Evolutionary conservation across 2,113 vertebrate species (phyloP).

Genomic region (Zingel zingel): DNA sequence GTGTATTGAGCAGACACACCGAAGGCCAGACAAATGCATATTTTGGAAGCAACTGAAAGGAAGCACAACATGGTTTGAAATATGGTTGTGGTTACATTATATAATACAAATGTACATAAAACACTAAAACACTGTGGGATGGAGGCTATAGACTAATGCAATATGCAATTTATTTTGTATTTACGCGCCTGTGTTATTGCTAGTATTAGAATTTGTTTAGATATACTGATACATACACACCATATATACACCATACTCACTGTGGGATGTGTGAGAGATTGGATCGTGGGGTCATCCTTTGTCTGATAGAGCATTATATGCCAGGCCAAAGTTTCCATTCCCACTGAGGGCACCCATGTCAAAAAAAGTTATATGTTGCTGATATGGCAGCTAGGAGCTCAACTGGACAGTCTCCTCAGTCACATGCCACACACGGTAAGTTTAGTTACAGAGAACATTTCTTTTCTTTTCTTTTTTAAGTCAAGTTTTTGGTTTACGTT

Average conservation of each 20-base stretch:
- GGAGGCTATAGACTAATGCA: constrained; percentile 7
- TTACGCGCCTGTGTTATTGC: neutral
- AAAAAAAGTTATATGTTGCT: neutral
- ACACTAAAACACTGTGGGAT: constrained; percentile 39
- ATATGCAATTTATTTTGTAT: neutral
- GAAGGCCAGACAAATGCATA: constrained; percentile 70
- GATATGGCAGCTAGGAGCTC: neutral
- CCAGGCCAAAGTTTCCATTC: neutral
- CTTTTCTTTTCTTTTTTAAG: too few relatives aligned
- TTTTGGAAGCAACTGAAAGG: constrained; percentile 67
- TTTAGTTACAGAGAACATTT: neutral
- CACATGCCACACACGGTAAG: neutral
- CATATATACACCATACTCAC: too few relatives aligned
- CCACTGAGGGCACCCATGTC: neutral
- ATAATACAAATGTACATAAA: constrained; percentile 29
- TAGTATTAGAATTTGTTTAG: neutral
- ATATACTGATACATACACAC: neutral
- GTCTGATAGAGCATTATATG: neutral
- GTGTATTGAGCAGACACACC: constrained; percentile 71
- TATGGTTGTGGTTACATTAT: constrained; percentile 52
- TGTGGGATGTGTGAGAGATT: neutral
- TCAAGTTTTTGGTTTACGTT: neutral
- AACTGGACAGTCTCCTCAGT: neutral
- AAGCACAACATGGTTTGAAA: constrained; percentile 62
- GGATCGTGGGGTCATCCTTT: neutral